A percentile compares a stretch with the other conserved stretches of the same genome.
phyloP scores from a whole-genome alignment of 2,888 invertebrate species.

The Xestia rhomboidea region DNA sequence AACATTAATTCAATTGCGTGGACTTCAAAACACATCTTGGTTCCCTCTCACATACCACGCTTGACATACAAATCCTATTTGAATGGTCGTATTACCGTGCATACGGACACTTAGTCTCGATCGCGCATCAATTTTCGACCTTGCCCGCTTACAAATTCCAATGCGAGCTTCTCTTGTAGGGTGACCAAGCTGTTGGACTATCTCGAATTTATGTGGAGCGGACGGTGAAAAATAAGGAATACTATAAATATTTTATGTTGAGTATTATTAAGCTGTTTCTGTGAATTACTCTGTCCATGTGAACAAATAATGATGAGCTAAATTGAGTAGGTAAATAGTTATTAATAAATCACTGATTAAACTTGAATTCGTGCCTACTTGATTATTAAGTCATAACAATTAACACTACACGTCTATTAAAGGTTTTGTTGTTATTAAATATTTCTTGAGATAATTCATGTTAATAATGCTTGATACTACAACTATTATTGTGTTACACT shows the following conservation, averaged over 20 bases:
- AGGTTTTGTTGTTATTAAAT: constrained; percentile 1
- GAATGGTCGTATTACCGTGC: constrained; percentile 69
- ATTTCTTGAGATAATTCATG: constrained; percentile 1
- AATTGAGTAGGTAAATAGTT: background rate
- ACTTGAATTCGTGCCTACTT: constrained; percentile 6
- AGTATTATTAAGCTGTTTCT: too few relatives aligned
- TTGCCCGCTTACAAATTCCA: constrained; percentile 70
- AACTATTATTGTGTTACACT: background rate
- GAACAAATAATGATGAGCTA: background rate
- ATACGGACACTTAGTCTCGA: constrained; percentile 64
- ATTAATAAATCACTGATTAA: background rate
- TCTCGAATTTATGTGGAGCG: background rate
- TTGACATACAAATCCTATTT: constrained; percentile 74
- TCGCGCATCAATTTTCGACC: constrained; percentile 73
- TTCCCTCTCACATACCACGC: constrained; percentile 66
- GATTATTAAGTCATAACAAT: background rate
- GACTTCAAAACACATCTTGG: constrained; percentile 33
- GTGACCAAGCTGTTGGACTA: constrained; percentile 37
- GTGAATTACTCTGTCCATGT: background rate
- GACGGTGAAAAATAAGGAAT: background rate
- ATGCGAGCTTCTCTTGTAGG: constrained; percentile 59
- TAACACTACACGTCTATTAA: background rate
- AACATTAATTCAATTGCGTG: background rate
- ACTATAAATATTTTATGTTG: background rate
- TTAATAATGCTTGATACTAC: background rate